Evolutionary conservation across 1,140 invertebrate genomes (phyloP), one percentile per base, ranked within the genome.

Genomic region (Drosophila punjabiensis): DNA sequence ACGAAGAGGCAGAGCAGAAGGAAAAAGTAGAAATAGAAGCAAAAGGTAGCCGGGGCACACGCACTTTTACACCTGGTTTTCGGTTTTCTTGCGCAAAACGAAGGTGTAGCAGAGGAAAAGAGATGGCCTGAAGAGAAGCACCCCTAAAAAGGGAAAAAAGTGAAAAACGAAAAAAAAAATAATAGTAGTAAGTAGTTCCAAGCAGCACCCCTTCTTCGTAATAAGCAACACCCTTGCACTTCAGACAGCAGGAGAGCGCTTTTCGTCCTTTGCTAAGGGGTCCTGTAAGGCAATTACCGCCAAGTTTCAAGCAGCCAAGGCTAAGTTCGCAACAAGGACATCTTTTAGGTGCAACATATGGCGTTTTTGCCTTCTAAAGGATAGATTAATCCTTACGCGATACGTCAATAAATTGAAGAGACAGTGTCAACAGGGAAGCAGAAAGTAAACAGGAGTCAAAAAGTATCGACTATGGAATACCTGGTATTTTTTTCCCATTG

Each of bases 31-130:
- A 45, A 56, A 24, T 45, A 48, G 56, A 41, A 32, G 65, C 33
- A 50, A 70, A 73, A 74, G 67, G 64, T 68, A 62, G 50, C 63
- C 24, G 24, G 24, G 24, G 47, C 24, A 50, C 47, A 39, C 70
- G 70, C 55, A 74, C 70, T 62, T 59, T 60, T 82, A 69, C 85
- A 88, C 85, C 85, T 88, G 85, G 85, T 82, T 58, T 82, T 58
- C 68, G 67, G 67, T 33, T 56, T 64, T 61, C 82, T 82, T 82
- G 83, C 79, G 66, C 85, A 81, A 89, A 37, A 78, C 53, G 43
- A 11, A 71, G 67, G 67, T 69, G 73, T 48, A 35, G 18, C 37
- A 59, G 52, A 45, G 77, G n/a, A 33, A 47, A 43, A 32, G 56
- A 67, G 50, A 71, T 24, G 39, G n/a, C 48, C 63, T 20, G 13